phyloP scores from a whole-genome alignment of 2,797 vertebrate genomes.

The Buceros bicornis region DNA sequence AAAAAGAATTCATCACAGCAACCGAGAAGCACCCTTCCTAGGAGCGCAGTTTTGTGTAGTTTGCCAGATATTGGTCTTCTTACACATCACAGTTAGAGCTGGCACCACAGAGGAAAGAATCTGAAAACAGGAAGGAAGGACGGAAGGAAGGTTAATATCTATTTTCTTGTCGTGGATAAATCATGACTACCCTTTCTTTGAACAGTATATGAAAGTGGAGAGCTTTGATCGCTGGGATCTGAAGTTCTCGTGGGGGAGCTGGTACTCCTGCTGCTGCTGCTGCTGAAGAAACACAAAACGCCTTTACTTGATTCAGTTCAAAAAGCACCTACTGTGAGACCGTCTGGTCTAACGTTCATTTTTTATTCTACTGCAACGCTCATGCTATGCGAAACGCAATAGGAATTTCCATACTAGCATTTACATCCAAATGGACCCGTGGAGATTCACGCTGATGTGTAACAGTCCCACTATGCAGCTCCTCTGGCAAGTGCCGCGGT shows the following conservation, averaged over 20 bases:
- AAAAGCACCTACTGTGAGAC: constrained; percentile 60
- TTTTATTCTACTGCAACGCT: constrained; percentile 47
- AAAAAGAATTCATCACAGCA: neutral
- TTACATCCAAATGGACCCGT: constrained; percentile 55
- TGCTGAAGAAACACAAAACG: constrained; percentile 62
- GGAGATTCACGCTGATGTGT: constrained; percentile 6
- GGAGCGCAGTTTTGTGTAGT: neutral
- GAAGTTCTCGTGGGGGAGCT: constrained; percentile 53
- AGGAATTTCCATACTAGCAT: constrained; percentile 58
- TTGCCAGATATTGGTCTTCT: neutral
- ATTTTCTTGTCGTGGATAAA: neutral
- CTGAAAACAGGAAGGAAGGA: neutral
- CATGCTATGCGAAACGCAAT: constrained; percentile 30
- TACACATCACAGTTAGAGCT: fast-evolving
- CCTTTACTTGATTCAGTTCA: constrained; percentile 26
- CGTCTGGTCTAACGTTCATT: constrained; percentile 54
- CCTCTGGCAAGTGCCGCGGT: constrained; percentile 10
- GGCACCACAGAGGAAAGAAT: neutral
- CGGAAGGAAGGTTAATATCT: neutral
- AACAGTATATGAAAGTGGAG: constrained; percentile 35
- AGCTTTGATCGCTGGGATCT: constrained; percentile 51
- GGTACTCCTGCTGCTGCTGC: constrained; percentile 36
- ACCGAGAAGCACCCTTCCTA: neutral
- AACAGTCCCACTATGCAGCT: neutral
- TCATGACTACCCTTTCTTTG: neutral